Conservation (phyloP, 2,797 vertebrate genomes). For the Pangasius sanitwongsei region DNA sequence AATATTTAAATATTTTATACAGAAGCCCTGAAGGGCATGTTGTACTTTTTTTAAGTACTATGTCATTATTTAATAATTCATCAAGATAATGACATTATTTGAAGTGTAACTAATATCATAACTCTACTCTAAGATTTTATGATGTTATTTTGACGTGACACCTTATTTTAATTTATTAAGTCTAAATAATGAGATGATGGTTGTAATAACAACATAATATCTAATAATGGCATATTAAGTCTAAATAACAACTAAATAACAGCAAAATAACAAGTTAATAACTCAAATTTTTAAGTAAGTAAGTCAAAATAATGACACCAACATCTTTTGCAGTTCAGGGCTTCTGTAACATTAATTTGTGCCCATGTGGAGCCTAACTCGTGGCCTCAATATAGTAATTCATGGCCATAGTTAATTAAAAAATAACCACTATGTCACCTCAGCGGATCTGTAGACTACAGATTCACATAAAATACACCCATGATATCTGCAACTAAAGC, state of each 20-base stretch:
- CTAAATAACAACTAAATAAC: not conserved
- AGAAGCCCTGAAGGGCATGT: not conserved
- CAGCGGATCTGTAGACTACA: not conserved
- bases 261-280: not conserved
- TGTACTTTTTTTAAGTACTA: not conserved
- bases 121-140: not conserved
- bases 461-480: not conserved
- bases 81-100: not conserved
- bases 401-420: not conserved
- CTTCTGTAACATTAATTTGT: not conserved
- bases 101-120: not conserved
- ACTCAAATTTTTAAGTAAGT: not conserved
- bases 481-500: not conserved
- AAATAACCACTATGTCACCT: not conserved
- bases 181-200: not conserved
- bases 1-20: not conserved
- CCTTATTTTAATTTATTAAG: not conserved
- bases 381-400: not conserved
- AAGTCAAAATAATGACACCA: not conserved
- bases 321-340: not conserved
- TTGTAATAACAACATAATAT: not conserved
- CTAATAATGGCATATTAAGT: not conserved
- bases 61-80: not conserved
- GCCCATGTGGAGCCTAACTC: not conserved
- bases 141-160: not conserved